A percentile compares a stretch with the other conserved stretches of the same genome.
These are phyloP conservation scores for Taenioides sp. DNA, from an alignment of 2,797 vertebrate genomes.

Conservation along the genomic window DNA sequence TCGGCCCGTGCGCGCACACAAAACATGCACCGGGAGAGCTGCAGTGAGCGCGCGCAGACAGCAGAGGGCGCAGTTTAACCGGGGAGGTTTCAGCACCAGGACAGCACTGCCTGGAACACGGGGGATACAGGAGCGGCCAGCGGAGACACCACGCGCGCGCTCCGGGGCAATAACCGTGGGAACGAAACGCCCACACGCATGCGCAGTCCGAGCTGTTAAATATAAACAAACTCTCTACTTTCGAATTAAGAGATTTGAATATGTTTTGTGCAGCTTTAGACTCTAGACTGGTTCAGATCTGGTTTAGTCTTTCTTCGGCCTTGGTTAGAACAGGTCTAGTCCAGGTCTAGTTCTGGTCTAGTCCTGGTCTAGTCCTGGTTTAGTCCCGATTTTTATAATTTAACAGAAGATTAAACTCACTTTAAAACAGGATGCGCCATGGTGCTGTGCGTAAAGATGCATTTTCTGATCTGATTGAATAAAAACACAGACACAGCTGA, in stretches of 20 bases:
- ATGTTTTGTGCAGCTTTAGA: neutral
- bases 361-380: no score
- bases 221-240: no score
- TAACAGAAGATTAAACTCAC: neutral
- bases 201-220: no score
- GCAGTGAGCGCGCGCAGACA: neutral
- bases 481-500: neutral
- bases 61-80: neutral
- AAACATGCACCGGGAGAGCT: no score
- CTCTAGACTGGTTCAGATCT: neutral
- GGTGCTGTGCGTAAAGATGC: neutral
- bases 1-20: no score
- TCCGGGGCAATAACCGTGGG: no score
- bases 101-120: neutral
- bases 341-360: no score
- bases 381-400: neutral
- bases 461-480: neutral
- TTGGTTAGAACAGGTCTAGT: neutral
- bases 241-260: neutral
- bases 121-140: neutral
- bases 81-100: slow-evolving; percentile 1
- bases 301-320: no score
- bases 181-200: no score
- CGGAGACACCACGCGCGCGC: no score
- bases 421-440: neutral